These are phyloP conservation scores for Drosophila kuntzei DNA, from an alignment of 2,888 invertebrate species.

Conservation along the genomic window DNA sequence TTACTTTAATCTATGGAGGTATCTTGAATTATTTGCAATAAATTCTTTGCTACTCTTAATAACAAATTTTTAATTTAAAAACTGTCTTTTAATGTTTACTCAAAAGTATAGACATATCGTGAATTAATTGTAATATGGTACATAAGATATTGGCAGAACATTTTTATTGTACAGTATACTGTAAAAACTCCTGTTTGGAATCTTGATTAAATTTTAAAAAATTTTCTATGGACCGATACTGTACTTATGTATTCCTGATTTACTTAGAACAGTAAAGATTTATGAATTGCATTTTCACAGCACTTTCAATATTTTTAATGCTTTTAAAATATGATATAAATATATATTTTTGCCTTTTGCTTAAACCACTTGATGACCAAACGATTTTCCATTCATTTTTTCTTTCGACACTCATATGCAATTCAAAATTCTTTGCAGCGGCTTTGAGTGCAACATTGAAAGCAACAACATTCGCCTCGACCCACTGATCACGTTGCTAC, in stretches of 20 bases:
- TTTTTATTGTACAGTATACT: no score
- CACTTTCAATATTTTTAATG: not conserved
- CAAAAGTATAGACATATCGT: not conserved
- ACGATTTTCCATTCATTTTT: not conserved
- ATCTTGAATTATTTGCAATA: not conserved
- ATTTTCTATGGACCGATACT: no score
- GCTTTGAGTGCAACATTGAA: slow-evolving; percentile 34
- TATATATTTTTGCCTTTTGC: not conserved
- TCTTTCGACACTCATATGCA: slow-evolving; percentile 15
- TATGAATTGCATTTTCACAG: not conserved
- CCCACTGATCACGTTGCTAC: not conserved
- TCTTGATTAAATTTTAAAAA: no score
- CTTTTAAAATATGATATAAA: slow-evolving; percentile 3
- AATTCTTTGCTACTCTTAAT: not conserved
- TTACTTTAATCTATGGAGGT: not conserved
- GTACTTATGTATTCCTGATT: not conserved
- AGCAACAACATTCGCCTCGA: not conserved
- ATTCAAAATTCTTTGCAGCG: slow-evolving; percentile 34
- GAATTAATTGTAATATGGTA: no score
- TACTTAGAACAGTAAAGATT: no score
- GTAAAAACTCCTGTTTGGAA: no score
- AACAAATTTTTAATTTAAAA: not conserved
- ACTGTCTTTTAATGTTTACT: not conserved
- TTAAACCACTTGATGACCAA: not conserved
- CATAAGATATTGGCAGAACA: no score